These are phyloP conservation scores for Tribolium freemani DNA, from an alignment of 2,888 invertebrate genomes.

Conservation along the genomic window DNA sequence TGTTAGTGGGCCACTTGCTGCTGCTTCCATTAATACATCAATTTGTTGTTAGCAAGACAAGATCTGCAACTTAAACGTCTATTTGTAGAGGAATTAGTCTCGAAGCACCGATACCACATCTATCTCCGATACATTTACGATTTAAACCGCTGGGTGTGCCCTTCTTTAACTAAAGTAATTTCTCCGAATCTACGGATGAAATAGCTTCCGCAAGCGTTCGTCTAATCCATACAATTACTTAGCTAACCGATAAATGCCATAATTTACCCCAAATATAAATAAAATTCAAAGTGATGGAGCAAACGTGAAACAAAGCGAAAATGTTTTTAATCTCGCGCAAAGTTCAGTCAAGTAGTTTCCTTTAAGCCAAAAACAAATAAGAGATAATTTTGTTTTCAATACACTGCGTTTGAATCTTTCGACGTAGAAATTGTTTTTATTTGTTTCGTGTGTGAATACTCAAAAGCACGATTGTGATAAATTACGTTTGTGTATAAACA, in stretches of 20 bases:
- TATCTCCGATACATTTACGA: constrained; percentile 22
- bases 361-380: constrained; percentile 1
- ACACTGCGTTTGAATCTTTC: not conserved
- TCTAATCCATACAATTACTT: not conserved
- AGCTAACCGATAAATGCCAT: not conserved
- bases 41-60: not conserved
- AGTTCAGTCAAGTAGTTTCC: not conserved
- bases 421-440: constrained; percentile 1
- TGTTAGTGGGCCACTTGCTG: not conserved
- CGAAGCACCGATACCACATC: constrained; percentile 7
- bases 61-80: not conserved
- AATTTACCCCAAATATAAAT: not conserved
- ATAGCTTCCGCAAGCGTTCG: not conserved
- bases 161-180: constrained; percentile 22
- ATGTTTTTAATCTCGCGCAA: not conserved
- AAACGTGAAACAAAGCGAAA: not conserved
- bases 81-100: constrained; percentile 17
- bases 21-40: not conserved
- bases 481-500: constrained; percentile 2
- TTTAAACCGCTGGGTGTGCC: constrained; percentile 19
- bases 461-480: not conserved
- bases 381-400: constrained; percentile 6
- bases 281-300: not conserved
- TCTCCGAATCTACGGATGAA: constrained; percentile 5
- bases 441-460: not conserved